Percentiles rank a stretch among this genome's conserved stretches.
Evolutionary conservation across 2,113 vertebrate genomes (phyloP).

Genomic region (Nyctereutes procyonoides): DNA sequence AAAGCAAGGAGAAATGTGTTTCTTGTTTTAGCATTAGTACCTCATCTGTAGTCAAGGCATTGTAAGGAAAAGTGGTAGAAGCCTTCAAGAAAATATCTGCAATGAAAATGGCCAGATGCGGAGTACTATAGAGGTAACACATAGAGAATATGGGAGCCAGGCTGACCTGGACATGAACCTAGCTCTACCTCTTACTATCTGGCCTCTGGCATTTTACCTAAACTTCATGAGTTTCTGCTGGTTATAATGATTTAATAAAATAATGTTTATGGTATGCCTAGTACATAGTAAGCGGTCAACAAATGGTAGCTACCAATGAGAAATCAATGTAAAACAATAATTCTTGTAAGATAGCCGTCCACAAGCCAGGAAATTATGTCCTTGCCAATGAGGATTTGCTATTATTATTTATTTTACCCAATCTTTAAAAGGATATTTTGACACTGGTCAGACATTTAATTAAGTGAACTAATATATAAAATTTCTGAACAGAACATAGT

Average conservation of each 20-base stretch:
- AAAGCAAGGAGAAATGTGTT: not conserved
- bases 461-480: constrained; percentile 33
- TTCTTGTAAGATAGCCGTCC: not conserved
- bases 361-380: constrained; percentile 18
- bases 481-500: not conserved
- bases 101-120: not conserved
- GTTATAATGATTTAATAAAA: not conserved
- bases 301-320: not conserved
- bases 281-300: not conserved
- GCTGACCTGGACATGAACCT: not conserved
- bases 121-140: not conserved
- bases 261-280: not conserved
- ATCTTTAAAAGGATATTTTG: not conserved
- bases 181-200: not conserved
- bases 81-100: not conserved
- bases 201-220: not conserved
- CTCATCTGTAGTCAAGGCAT: not conserved
- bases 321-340: not conserved
- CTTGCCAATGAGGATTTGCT: not conserved
- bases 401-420: not conserved
- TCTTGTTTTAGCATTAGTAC: not conserved
- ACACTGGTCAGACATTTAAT: not conserved
- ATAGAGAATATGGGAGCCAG: not conserved
- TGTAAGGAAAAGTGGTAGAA: not conserved
- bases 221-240: not conserved